Evolutionary conservation across 2,888 invertebrate genomes (phyloP), one percentile per base, ranked within the genome.

Genomic region (Phortica okadai): DNA sequence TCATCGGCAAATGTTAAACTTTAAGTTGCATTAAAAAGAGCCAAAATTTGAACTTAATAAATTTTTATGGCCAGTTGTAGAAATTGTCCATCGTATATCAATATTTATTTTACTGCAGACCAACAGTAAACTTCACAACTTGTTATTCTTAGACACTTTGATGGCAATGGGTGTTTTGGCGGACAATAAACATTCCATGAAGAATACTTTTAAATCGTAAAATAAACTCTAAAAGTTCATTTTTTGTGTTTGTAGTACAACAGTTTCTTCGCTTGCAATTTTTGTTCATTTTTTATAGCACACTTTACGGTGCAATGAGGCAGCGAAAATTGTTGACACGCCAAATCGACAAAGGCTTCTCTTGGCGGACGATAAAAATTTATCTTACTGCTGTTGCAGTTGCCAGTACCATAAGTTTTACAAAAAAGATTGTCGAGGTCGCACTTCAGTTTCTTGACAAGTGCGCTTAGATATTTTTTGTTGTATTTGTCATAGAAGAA

Each of bases 71-170:
- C 73, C 3, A 25, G 59, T 45, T 54, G 66, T n/a, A 76, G 66
- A 78, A 77, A 78, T 66, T 83, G 80, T 80, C 78, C 78, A 81
- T 76, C 81, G 78, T 77, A 81, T 41, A 42, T 54, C 33, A 66
- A 54, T 54, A 64, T 64, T 50, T 74, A 66, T 33, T 66, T 66
- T 66, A 66, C 64, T n/a, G 16, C n/a, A 56, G 14, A 14, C 69
- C 54, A 7, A 14, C 16, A 54, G 50, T 70, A 50, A 50, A 70
- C 25, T 56, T 62, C 33, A 11, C 56, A 62, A 54, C 67, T 56
- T 33, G 42, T 58, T 74, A 11, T 7, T 54, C 64, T 76, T 73
- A 21, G 73, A 67, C 16, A 45, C 21, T 74, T 54, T 75, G 69
- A 74, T 25, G 75, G 70, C 50, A 62, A 80, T 74, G 62, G n/a